These are phyloP conservation scores for Torymus texanus DNA, from an alignment of 2,888 invertebrate genomes.

Conservation along the genomic window DNA sequence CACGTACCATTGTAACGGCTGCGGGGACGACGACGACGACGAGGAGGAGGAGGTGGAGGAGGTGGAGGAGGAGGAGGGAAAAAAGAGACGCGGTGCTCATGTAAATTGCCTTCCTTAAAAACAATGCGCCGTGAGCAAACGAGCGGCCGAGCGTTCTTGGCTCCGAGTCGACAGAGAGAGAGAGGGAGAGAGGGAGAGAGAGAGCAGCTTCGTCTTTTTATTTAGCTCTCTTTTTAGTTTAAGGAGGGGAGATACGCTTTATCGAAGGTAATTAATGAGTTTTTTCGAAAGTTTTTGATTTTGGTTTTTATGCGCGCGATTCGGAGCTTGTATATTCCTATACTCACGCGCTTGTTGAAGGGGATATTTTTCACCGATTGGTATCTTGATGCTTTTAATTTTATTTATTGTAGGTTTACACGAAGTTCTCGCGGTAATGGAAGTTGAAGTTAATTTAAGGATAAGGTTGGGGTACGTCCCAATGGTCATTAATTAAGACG, in stretches of 20 bases:
- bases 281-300: conserved; percentile 13
- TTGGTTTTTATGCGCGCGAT: no score
- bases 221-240: background rate
- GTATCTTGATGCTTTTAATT: no score
- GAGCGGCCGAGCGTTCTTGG: background rate
- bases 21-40: conserved; percentile 9
- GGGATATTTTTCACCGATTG: no score
- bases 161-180: background rate
- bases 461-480: no score
- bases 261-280: conserved; percentile 62
- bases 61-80: conserved; percentile 33
- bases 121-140: conserved; percentile 61
- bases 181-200: no score
- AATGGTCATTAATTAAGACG: no score
- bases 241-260: conserved; percentile 15
- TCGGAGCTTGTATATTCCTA: no score
- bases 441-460: no score
- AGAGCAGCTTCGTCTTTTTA: no score
- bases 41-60: background rate
- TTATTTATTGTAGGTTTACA: no score
- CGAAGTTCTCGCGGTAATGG: no score
- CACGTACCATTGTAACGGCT: conserved; percentile 31
- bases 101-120: conserved; percentile 64
- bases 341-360: no score
- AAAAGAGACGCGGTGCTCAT: conserved; percentile 60